Evolutionary conservation across 2,113 vertebrate genomes (phyloP), one percentile per base, ranked within the genome.

Genomic region (Hippocampus zosterae): DNA sequence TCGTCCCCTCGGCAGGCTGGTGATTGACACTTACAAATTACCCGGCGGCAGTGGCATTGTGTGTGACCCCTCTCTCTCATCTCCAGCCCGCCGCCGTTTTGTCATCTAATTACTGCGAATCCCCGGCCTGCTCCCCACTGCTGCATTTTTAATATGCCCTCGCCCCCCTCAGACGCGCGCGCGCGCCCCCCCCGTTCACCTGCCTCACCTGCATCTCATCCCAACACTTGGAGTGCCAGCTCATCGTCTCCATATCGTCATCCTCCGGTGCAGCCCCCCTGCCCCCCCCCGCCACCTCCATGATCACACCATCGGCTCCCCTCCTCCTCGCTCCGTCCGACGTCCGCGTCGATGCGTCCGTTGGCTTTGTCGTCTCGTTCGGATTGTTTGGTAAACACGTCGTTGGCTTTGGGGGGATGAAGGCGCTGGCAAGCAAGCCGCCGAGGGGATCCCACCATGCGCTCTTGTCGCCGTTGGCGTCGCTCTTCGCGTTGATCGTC

Each of bases 21-120:
- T 98, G 97, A 98, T 98, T 98, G 96, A 96, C 97, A 96, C 94
- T 98, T 96, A 98, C 96, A 97, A 98, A 98, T 98, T 98, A 97
- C 95, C 94, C 94, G 90, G 94, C 94, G 93, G 93, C 94, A 92
- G 94, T 94, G 94, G 95, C 94, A 93, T 93, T 94, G 95, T 94
- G 95, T 95, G 94, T 95, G 96, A 98, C 96, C 96, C 94, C 94
- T 95, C 95, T 94, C 95, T 96, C 95, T 95, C 96, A 94, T 97
- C 96, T 95, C 94, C 93, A 94, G 95, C 94, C 94, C 93, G 94
- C 93, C 92, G 92, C 94, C 95, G 94, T 97, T 98, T 98, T 98
- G 96, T 98, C 96, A 97, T 98, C 95, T 98, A 98, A 98, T 98
- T 98, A 98, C 96, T 95, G 95, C 94, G 95, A 96, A 97, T 98